Base-by-base conservation (phyloP, 1,140 invertebrate genomes). In the Pygmarrhopalites habei region DNA sequence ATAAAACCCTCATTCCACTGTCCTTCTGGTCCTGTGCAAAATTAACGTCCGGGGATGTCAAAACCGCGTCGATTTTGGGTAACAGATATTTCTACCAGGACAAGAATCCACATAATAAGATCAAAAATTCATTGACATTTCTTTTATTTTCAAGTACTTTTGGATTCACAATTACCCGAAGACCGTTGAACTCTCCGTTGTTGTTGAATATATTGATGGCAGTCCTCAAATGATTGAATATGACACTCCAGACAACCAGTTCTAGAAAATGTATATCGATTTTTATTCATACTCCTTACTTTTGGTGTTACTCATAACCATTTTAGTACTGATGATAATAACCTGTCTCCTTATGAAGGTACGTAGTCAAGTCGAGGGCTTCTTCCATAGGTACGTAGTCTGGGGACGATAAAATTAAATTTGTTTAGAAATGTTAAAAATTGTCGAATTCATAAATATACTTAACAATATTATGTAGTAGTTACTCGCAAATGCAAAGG, bases 301-400 rank as follows among this genome's bases (percentile, higher is more conserved):
- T n/a, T n/a, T n/a, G n/a, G n/a, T n/a, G n/a, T n/a, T n/a, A n/a
- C n/a, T n/a, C n/a, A n/a, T n/a, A n/a, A n/a, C n/a, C n/a, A n/a
- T n/a, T n/a, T n/a, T n/a, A n/a, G n/a, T n/a, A n/a, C n/a, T n/a
- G n/a, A n/a, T n/a, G n/a, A n/a, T n/a, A n/a, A n/a, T n/a, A n/a
- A 15, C 82, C 79, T 17, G 73, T 75, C 64, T 85, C 84, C 1
- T 78, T 77, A 14, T 76, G 77, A 15, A 87, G 76, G 73, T 85
- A 87, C 23, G 78, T 79, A 17, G 82, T 81, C 3, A 86, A 73
- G 3, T 80, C 75, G 14, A 89, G 77, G 0, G 85, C 81, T 5
- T 35, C 19, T 44, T 49, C 46, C 21, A 65, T 65, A 19, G 10
- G n/a, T 1, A 58, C 29, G 26, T 67, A 61, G 5, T 47, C 65